phyloP scores from a whole-genome alignment of 1,140 invertebrate species.

The Kradibia gibbosae region DNA sequence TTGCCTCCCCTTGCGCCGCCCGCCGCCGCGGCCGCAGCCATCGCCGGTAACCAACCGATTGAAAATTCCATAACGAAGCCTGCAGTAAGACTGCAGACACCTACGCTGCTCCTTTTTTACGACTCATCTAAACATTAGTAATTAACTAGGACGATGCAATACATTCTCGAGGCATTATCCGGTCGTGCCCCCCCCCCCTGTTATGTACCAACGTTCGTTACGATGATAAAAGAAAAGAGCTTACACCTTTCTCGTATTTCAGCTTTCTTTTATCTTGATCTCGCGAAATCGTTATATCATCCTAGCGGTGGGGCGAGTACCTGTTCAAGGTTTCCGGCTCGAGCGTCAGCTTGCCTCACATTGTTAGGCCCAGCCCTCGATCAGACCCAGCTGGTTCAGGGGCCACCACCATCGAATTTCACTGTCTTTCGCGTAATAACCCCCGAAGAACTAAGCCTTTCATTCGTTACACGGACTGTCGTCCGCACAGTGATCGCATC shows the following conservation, averaged over 20 bases:
- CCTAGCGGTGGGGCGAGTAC: not conserved
- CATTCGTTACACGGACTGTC: not conserved
- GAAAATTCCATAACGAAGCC: constrained; percentile 25
- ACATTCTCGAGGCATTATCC: not conserved
- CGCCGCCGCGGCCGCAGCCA: not conserved
- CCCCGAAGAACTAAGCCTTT: not conserved
- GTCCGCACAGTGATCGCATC: not conserved
- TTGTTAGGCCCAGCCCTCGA: not conserved
- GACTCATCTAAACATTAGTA: constrained; percentile 30
- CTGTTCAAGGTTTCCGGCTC: constrained; percentile 21
- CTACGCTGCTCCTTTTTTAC: not conserved
- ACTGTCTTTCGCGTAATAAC: not conserved
- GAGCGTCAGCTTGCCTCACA: not conserved
- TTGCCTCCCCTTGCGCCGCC: not conserved
- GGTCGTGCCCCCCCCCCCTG: no score
- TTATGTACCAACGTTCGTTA: no score
- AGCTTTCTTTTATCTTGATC: not conserved
- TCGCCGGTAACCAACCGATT: constrained; percentile 8
- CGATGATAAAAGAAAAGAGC: constrained; percentile 13
- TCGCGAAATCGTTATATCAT: constrained; percentile 34
- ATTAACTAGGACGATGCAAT: constrained; percentile 18
- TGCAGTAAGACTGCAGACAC: not conserved
- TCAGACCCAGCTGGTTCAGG: no score
- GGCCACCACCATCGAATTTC: constrained; percentile 14
- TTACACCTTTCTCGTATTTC: not conserved